Conservation (phyloP, 2,888 invertebrate species). For the Cyrtodaria siliqua region DNA sequence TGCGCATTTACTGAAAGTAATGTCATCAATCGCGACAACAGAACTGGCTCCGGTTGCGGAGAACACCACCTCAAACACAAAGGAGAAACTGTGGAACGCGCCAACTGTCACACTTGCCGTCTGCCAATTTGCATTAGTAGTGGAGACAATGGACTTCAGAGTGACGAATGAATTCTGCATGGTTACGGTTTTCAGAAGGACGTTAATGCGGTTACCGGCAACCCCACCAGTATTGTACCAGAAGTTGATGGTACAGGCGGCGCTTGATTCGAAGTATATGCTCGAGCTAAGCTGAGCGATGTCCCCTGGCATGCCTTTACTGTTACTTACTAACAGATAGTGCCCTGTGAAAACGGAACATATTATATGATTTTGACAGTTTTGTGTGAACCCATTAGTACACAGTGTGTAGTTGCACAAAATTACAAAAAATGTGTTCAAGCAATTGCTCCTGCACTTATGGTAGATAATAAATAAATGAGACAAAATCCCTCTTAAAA, state of each 20-base stretch:
- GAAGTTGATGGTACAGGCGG: constrained; percentile 90
- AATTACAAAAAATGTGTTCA: too few relatives aligned
- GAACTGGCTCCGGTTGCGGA: constrained; percentile 63
- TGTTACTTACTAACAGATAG: constrained; percentile 82
- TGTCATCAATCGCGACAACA: constrained; percentile 77
- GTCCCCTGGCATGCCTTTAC: constrained; percentile 47
- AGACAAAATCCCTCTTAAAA: too few relatives aligned
- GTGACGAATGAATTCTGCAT: constrained; percentile 30
- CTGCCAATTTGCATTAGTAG: constrained; percentile 71
- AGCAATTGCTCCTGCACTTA: too few relatives aligned
- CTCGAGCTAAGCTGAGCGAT: constrained; percentile 66
- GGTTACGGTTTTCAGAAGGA: constrained; percentile 64
- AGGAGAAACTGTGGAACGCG: constrained; percentile 61
- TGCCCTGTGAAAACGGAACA: constrained; percentile 87
- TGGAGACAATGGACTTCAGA: constrained; percentile 62
- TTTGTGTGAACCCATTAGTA: too few relatives aligned
- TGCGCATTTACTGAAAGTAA: constrained; percentile 68
- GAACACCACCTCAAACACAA: constrained; percentile 69
- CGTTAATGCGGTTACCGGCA: constrained; percentile 73
- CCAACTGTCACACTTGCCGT: constrained; percentile 65
- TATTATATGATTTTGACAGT: too few relatives aligned
- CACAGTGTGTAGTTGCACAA: too few relatives aligned
- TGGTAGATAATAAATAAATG: too few relatives aligned
- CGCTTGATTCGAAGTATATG: constrained; percentile 88
- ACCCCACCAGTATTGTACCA: constrained; percentile 83